Evolutionary conservation across 2,888 invertebrate species (phyloP), one percentile per base, ranked within the genome.

Genomic region (Xestia rhomboidea): DNA sequence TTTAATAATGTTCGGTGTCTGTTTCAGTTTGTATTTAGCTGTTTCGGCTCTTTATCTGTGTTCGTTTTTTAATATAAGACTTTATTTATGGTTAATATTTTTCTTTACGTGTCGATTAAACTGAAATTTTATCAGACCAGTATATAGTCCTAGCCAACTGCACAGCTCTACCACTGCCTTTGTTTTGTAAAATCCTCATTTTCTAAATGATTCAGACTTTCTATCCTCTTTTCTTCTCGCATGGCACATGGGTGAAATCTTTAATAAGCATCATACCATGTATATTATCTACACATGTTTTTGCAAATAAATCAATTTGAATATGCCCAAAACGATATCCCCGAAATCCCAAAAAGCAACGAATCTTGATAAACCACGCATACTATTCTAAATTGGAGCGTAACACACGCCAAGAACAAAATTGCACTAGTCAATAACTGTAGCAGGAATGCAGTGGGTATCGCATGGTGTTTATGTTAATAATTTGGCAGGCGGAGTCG

Each of bases 401-500:
- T 38, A 60, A 30, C 73, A 77, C 63, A 79, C 73, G 87, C 89
- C 83, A 87, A 87, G 81, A 87, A 86, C 84, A 81, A 88, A 89
- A 89, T 89, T 89, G 90, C 88, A 82, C 86, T 81, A 85, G 82
- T 89, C 91, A 91, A 92, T 91, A 92, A 89, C 83, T 87, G 82
- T 78, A 71, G 69, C 63, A 73, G 73, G 77, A 73, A 77, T 76
- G 79, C 83, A 86, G 87, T 76, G 80, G 73, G 73, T 69, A 81
- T 81, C 78, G 72, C 80, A 66, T 79, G 77, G 85, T 91, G 93
- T 93, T 93, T 93, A 93, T 93, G 93, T 91, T 92, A 93, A 93
- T 93, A 92, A 93, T 94, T 94, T 94, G 94, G 94, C 94, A 94
- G 89, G 85, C 88, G 73, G 83, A 77, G 82, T 81, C 88, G 87